These are phyloP conservation scores for Geotrypetes seraphini DNA, from an alignment of 2,797 vertebrate genomes.

Conservation along the genomic window DNA sequence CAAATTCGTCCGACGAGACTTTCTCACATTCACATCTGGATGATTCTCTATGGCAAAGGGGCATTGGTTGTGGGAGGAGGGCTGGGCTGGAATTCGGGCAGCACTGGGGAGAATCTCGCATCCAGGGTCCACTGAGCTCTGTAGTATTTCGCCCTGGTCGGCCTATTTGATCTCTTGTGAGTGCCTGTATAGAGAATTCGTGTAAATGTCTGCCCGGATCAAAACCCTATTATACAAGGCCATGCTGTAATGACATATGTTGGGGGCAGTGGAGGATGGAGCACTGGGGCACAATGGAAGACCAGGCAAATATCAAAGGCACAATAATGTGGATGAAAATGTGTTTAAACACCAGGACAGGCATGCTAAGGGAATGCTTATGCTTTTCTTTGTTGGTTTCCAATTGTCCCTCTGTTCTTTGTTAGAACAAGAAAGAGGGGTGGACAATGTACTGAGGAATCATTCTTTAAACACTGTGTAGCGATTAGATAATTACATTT, in stretches of 20 bases:
- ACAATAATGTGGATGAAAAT: not conserved
- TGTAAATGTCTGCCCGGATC: conserved; percentile 22
- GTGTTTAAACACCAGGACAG: conserved; percentile 2
- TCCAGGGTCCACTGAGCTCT: conserved; percentile 23
- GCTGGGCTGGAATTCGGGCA: conserved; percentile 37
- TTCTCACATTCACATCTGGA: conserved; percentile 66
- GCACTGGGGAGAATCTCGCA: conserved; percentile 29
- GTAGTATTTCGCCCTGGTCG: conserved; percentile 17
- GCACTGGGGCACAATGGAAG: conserved; percentile 8
- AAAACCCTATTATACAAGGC: conserved; percentile 27
- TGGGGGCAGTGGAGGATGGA: conserved; percentile 17
- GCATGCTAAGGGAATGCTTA: not conserved
- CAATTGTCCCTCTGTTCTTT: too few species aligned
- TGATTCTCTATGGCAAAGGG: conserved; percentile 50
- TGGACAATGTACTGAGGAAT: too few species aligned
- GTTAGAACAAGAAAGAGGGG: too few species aligned
- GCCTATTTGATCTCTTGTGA: conserved; percentile 45
- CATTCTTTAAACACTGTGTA: too few species aligned
- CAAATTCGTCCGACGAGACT: conserved; percentile 46
- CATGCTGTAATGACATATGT: not conserved
- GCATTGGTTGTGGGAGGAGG: conserved; percentile 36
- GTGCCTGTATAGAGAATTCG: conserved; percentile 16
- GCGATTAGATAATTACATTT: too few species aligned
- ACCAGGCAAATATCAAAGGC: conserved; percentile 3
- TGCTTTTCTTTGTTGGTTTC: not conserved